Base-by-base conservation (phyloP, 2,113 vertebrate species). In the Xiphophorus maculatus region DNA sequence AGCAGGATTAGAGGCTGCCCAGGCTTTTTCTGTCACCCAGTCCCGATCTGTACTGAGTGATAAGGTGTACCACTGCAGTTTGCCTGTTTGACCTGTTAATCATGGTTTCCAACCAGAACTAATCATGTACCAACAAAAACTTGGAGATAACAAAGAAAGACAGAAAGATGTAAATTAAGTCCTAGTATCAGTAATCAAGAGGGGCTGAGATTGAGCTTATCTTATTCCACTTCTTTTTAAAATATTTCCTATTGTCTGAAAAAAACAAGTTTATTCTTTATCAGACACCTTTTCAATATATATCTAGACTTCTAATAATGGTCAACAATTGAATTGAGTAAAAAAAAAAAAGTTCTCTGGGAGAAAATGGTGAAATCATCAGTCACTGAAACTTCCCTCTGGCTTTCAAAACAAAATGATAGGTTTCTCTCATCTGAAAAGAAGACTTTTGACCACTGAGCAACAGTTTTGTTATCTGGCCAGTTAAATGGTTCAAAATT, bases 21-120 rank as follows among this genome's bases (percentile, higher is more conserved):
- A 22, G 75, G 30, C 40, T 35, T 17, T 67, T 42, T 54, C 67
- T 29, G 63, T 69, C 60, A 67, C 65, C 60, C 48, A 25, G 22
- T 40, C 44, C n/a, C 9, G 17, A 68, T 63, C 17, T 25, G 51
- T 10, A 58, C 9, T 3, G 51, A 25, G 25, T 58, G 51, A 58
- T 11, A 10, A 58, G 51, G 51, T 3, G 25, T 11, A 58, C 25
- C 22, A 3, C 44, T 19, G 44, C 44, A 48, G 44, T 48, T 48
- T 19, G 17, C 14, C 44, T 48, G 51, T 58, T 54, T 54, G 22
- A 54, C 51, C 51, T 54, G 5, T 25, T 54, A 54, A 25, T 8
- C 19, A 8, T 42, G 42, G 5, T 44, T 44, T 44, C 13, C 42
- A 44, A 44, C 14, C 42, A 44, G 42, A 44, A 44, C 42, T 44